Percentiles rank a stretch among this genome's conserved stretches.
phyloP scores from a whole-genome alignment of 2,113 vertebrate genomes.

The Archilochus colubris region DNA sequence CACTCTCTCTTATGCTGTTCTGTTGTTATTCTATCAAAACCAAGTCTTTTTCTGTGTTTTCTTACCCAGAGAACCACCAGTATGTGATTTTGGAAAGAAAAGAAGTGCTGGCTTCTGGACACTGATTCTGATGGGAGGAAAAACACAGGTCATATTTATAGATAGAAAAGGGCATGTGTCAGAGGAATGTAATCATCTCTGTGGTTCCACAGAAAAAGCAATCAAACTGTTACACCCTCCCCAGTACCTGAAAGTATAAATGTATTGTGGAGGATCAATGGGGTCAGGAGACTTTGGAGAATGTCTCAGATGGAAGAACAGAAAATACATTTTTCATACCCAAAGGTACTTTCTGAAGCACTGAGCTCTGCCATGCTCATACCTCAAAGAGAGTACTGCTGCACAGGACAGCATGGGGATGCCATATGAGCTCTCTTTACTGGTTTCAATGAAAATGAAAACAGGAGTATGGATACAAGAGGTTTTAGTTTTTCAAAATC shows the following conservation, averaged over 20 bases:
- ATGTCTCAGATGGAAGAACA: not conserved
- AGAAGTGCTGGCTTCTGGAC: conserved; percentile 87
- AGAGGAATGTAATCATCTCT: not conserved
- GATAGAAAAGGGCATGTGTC: not conserved
- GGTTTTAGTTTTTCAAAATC: not conserved
- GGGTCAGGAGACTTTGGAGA: not conserved
- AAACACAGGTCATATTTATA: conserved; percentile 20
- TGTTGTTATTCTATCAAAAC: not conserved
- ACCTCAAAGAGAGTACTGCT: not conserved
- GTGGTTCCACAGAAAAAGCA: not conserved
- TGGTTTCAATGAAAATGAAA: not conserved
- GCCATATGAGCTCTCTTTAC: not conserved
- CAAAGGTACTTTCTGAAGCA: not conserved
- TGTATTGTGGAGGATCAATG: not conserved
- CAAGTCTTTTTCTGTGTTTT: not conserved
- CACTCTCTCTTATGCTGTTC: not conserved
- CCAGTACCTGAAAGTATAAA: not conserved
- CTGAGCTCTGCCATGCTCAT: not conserved
- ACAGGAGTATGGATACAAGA: not conserved
- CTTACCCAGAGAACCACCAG: conserved; percentile 96
- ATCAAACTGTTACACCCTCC: not conserved
- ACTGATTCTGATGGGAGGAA: conserved; percentile 85
- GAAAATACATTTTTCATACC: not conserved
- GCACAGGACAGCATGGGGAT: not conserved
- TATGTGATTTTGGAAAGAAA: conserved; percentile 92